These are phyloP conservation scores for Cyaniris semiargus DNA, from an alignment of 2,888 invertebrate species.

Conservation along the genomic window DNA sequence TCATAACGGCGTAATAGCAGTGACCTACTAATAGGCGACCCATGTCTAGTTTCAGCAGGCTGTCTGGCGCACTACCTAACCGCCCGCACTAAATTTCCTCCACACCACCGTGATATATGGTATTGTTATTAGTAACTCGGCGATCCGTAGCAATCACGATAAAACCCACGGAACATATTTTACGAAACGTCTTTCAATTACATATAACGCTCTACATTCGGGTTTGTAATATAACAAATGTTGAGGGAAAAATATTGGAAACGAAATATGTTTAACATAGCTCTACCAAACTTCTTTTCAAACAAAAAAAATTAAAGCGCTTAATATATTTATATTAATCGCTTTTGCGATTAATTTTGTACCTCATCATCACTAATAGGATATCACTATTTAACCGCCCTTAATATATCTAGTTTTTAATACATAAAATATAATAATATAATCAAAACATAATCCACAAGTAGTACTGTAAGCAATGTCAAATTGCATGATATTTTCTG, in stretches of 20 bases:
- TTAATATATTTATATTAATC: no score
- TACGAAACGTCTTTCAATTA: not conserved
- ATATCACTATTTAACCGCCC: no score
- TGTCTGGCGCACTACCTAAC: constrained; percentile 25
- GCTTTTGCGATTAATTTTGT: no score
- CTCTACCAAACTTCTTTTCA: no score
- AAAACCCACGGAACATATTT: not conserved
- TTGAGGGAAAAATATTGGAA: not conserved
- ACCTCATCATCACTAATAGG: no score
- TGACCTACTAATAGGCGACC: constrained; percentile 29
- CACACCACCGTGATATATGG: constrained; percentile 10
- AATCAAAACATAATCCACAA: no score
- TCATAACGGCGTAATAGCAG: constrained; percentile 29
- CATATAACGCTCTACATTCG: not conserved
- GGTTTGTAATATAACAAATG: not conserved
- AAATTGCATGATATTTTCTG: no score
- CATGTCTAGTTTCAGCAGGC: constrained; percentile 25
- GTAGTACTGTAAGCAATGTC: no score
- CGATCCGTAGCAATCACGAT: constrained; percentile 17
- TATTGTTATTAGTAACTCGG: constrained; percentile 24
- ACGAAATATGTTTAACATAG: not conserved
- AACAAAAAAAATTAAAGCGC: no score
- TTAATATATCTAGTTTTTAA: no score
- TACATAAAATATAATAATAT: no score
- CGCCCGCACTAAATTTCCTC: constrained; percentile 16